These are phyloP conservation scores for Gopherus flavomarginatus DNA, from an alignment of 2,113 vertebrate species.

Conservation along the genomic window DNA sequence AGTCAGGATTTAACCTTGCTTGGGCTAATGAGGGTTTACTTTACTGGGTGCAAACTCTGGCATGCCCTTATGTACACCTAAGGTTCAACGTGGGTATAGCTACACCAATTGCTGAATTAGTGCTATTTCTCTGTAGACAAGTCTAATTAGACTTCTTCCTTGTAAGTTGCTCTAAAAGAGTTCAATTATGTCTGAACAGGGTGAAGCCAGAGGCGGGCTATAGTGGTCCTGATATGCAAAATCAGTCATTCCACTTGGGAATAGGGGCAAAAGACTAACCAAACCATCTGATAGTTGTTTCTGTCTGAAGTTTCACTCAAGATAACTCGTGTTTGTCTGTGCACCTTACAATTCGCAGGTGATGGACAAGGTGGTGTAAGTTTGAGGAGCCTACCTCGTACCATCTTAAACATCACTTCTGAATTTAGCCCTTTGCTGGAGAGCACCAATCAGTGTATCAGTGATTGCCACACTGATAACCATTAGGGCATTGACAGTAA, in stretches of 20 bases:
- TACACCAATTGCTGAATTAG: background rate
- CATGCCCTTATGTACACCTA: background rate
- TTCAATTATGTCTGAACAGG: background rate
- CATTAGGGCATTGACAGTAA: background rate
- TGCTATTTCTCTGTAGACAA: background rate
- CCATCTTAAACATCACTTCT: background rate
- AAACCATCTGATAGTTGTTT: background rate
- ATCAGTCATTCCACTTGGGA: background rate
- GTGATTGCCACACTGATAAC: background rate
- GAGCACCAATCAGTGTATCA: background rate
- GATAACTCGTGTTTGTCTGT: background rate
- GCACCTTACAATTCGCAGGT: background rate
- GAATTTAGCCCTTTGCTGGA: background rate
- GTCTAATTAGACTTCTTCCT: too few species aligned
- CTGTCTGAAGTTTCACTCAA: background rate
- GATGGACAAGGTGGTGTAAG: background rate
- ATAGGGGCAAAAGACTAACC: background rate
- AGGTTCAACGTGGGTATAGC: background rate
- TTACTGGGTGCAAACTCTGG: background rate
- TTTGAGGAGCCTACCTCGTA: background rate
- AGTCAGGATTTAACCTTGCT: conserved; percentile 47
- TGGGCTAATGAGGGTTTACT: conserved; percentile 40
- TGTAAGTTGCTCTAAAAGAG: background rate
- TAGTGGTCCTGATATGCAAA: background rate
- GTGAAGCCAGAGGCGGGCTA: background rate